These are phyloP conservation scores for Garrulus glandarius DNA, from an alignment of 2,797 vertebrate genomes.

Conservation along the genomic window DNA sequence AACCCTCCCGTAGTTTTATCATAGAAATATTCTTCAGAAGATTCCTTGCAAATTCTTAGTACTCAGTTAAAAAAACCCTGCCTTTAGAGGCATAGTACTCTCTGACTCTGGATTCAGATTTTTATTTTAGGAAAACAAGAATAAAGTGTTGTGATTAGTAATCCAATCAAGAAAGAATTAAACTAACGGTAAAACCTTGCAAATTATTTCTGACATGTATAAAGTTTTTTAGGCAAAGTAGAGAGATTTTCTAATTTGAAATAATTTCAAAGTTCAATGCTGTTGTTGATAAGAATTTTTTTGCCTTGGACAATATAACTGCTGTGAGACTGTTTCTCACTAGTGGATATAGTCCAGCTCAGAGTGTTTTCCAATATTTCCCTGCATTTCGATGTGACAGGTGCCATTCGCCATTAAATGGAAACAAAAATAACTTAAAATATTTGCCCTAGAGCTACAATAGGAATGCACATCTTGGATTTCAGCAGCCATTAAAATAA, in stretches of 20 bases:
- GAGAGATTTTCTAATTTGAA: not conserved
- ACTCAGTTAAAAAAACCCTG: not conserved
- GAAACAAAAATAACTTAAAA: not conserved
- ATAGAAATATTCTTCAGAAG: not conserved
- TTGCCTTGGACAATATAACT: not conserved
- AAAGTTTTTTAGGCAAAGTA: not conserved
- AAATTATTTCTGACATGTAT: not conserved
- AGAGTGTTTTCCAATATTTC: not conserved
- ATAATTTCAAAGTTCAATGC: not conserved
- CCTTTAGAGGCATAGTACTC: not conserved
- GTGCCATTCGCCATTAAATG: fast-evolving
- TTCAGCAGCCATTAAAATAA: not conserved
- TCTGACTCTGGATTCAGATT: not conserved
- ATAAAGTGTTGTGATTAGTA: not conserved
- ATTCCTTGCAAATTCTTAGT: not conserved
- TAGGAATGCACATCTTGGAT: not conserved
- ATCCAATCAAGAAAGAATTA: not conserved
- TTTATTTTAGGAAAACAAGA: not conserved
- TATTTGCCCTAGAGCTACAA: not conserved
- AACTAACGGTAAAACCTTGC: not conserved
- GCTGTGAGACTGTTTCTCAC: not conserved
- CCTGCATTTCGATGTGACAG: not conserved
- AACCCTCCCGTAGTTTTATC: not conserved
- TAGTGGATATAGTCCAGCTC: not conserved
- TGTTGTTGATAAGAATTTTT: not conserved